Conservation (phyloP, 2,888 invertebrate genomes). For the Autographa gamma region DNA sequence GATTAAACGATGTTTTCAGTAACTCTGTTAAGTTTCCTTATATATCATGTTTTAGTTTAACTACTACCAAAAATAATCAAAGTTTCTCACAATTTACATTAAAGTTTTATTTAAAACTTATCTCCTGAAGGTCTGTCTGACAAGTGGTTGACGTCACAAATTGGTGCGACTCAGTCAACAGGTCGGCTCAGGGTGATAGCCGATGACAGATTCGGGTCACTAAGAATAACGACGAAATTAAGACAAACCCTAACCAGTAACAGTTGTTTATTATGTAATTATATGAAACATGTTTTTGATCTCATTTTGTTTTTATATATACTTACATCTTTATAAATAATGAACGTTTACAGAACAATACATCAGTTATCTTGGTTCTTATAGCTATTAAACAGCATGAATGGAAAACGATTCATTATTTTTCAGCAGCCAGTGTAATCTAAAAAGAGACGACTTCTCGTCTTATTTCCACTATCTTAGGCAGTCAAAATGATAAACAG, state of each 20-base stretch:
- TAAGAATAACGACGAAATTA: conserved; percentile 33
- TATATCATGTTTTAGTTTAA: not conserved
- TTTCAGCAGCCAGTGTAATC: not conserved
- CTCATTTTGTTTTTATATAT: not conserved
- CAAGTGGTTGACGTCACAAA: conserved; percentile 31
- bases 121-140: conserved; percentile 14
- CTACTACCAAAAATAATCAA: not conserved
- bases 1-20: no score
- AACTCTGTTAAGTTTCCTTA: no score
- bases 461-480: not conserved
- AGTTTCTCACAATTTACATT: not conserved
- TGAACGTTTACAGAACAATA: no score
- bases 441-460: not conserved
- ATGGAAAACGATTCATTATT: no score
- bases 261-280: conserved; percentile 30
- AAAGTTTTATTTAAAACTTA: conserved; percentile 15
- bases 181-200: conserved; percentile 28
- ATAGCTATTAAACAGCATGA: no score
- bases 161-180: conserved; percentile 41
- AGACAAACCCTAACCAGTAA: no score
- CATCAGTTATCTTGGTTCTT: no score
- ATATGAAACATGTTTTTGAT: not conserved
- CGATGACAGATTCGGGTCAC: conserved; percentile 54
- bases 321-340: no score
- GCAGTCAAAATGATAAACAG: not conserved